Percentiles rank a stretch among this genome's conserved stretches.
These are phyloP conservation scores for Aphelinus certus DNA, from an alignment of 1,140 invertebrate species.

Conservation along the genomic window DNA sequence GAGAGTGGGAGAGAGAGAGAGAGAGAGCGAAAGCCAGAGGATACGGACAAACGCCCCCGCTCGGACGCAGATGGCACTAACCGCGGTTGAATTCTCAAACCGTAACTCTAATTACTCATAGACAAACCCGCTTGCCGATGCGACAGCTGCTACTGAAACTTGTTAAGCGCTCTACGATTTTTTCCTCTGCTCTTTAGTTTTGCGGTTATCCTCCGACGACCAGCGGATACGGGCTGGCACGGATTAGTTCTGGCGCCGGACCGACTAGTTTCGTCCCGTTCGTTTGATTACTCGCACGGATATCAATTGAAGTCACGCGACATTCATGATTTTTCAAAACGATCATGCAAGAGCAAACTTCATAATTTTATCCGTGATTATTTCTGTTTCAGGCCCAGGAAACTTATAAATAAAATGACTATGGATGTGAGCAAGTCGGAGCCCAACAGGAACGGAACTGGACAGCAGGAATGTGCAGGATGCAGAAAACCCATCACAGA, in stretches of 20 bases:
- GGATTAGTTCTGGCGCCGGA: too few species aligned
- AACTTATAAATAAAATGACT: slow-evolving; percentile 49
- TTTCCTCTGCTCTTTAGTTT: too few species aligned
- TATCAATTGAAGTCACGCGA: slow-evolving; percentile 3
- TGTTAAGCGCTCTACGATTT: slow-evolving; percentile 31
- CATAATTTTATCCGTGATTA: background rate
- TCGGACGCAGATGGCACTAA: slow-evolving; percentile 66
- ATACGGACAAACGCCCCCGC: background rate
- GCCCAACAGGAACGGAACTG: slow-evolving; percentile 57
- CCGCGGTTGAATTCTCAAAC: slow-evolving; percentile 66
- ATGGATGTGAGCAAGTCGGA: slow-evolving; percentile 69
- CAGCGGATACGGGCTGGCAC: too few species aligned
- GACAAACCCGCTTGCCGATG: slow-evolving; percentile 57
- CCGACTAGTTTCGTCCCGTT: too few species aligned
- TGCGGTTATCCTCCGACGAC: too few species aligned
- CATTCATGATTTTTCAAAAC: slow-evolving; percentile 4
- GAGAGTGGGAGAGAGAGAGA: slow-evolving; percentile 25
- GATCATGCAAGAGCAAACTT: too few species aligned
- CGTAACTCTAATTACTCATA: slow-evolving; percentile 68
- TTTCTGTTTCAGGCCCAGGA: slow-evolving; percentile 39
- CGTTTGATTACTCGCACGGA: too few species aligned
- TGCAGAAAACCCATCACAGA: slow-evolving; percentile 82
- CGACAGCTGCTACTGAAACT: slow-evolving; percentile 65
- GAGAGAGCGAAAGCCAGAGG: slow-evolving; percentile 37
- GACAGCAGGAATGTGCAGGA: slow-evolving; percentile 75